phyloP scores from a whole-genome alignment of 2,888 invertebrate genomes.

The Bugulina stolonifera region DNA sequence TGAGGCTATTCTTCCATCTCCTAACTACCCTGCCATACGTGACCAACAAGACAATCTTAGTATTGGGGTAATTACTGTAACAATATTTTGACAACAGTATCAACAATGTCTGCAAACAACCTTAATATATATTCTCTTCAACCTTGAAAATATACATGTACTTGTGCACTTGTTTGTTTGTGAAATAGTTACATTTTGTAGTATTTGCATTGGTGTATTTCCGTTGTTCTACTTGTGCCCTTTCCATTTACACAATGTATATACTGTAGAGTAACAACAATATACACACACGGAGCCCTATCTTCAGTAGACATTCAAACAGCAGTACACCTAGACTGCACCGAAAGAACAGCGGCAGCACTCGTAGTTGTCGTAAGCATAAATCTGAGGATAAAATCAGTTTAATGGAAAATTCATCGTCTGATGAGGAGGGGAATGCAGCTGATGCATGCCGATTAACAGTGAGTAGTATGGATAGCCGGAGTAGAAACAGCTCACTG shows the following conservation, averaged over 20 bases:
- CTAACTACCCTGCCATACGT: neutral
- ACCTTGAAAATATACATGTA: too few relatives aligned
- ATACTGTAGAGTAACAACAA: too few relatives aligned
- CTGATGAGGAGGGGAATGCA: neutral
- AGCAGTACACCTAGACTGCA: neutral
- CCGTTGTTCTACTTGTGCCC: too few relatives aligned
- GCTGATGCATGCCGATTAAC: neutral
- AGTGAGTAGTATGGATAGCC: neutral
- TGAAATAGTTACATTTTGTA: too few relatives aligned
- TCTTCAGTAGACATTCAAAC: constrained; percentile 5
- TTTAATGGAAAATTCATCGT: neutral
- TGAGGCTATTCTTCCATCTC: neutral
- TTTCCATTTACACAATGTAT: too few relatives aligned
- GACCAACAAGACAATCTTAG: neutral
- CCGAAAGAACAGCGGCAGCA: constrained; percentile 7
- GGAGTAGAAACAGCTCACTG: constrained; percentile 1
- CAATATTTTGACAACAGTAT: too few relatives aligned
- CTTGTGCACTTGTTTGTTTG: too few relatives aligned
- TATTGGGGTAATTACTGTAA: neutral
- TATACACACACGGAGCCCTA: too few relatives aligned
- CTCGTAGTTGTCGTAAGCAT: neutral
- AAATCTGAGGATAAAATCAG: constrained; percentile 15
- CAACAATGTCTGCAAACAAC: too few relatives aligned
- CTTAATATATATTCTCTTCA: too few relatives aligned
- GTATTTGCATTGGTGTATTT: too few relatives aligned